Percentiles rank a stretch among this genome's conserved stretches.
These are phyloP conservation scores for Pyralis farinalis DNA, from an alignment of 2,888 invertebrate genomes.

Conservation along the genomic window DNA sequence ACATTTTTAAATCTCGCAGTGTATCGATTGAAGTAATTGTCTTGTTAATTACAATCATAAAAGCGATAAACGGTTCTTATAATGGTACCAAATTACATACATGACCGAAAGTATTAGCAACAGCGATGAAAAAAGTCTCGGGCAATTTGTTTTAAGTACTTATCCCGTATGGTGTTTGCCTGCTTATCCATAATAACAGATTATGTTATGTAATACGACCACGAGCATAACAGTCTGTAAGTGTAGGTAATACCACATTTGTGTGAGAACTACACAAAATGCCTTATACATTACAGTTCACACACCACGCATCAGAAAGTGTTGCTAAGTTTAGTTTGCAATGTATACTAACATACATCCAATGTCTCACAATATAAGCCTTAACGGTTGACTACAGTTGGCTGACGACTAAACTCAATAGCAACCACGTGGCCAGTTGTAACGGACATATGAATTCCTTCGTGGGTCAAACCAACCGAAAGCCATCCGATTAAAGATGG, in stretches of 20 bases:
- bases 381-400: constrained; percentile 18
- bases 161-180: constrained; percentile 24
- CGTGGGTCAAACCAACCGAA: constrained; percentile 50
- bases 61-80: too few species aligned
- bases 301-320: too few species aligned
- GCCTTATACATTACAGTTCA: not conserved
- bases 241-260: constrained; percentile 25
- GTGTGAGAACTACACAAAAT: constrained; percentile 12
- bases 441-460: constrained; percentile 50
- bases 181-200: constrained; percentile 25
- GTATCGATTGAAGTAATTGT: too few species aligned
- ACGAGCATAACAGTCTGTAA: constrained; percentile 29
- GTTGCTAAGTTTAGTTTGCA: too few species aligned
- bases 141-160: constrained; percentile 10
- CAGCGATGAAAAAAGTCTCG: not conserved
- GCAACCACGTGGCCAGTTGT: constrained; percentile 34
- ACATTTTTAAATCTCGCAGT: too few species aligned
- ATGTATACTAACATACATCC: too few species aligned
- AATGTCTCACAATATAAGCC: too few species aligned
- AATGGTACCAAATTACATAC: too few species aligned
- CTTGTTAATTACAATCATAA: too few species aligned
- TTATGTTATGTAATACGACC: constrained; percentile 38
- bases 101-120: not conserved
- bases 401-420: constrained; percentile 29
- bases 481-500: constrained; percentile 53